Base-by-base conservation (phyloP, 2,113 vertebrate species). In the Anguilla rostrata region DNA sequence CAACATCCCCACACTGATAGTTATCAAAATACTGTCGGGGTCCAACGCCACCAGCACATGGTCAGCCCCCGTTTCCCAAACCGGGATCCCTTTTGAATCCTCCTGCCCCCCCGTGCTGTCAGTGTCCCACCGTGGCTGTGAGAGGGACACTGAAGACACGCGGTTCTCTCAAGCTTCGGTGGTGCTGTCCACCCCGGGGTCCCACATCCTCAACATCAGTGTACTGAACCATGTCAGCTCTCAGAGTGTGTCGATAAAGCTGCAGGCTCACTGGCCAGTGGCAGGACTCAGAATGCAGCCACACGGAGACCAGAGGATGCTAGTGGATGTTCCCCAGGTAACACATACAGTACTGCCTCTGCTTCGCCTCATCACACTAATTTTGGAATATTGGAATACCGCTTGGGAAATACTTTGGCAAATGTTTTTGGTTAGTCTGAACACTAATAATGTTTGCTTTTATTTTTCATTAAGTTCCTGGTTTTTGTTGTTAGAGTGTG, bases 301-400 rank as follows among this genome's bases (percentile, higher is more conserved):
- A n/a, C 83, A 39, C 16, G 92, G 92, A 53, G 89, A 89, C 84
- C 71, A 39, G 29, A 92, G 95, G 92, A 91, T 93, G 88, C 90
- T 95, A 2, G 83, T 95, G 26, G 91, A 94, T 53, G 89, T 88
- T 3, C 87, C 94, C 39, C 94, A 95, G 95, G 96, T 97, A 57
- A 87, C 84, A 34, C 20, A 60, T n/a, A 34, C 34, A 34, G 34
- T 34, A 2, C 5, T 12, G 12, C 34, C 9, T 78, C 53, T 60
- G 71, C 15, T 20, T 85, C 12, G 3, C 46, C 1, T 29, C 12
- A 14, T 41, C 26, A 34, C 3, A 40, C 66, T 78, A 12, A 11
- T 53, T 8, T 3, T 75, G 43, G 43, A 46, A 29, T n/a, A 41
- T 29, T 11, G 40, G 60, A 66, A 40, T 53, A 66, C 14, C 15